phyloP scores from a whole-genome alignment of 2,888 invertebrate species.

The Acleris literana region DNA sequence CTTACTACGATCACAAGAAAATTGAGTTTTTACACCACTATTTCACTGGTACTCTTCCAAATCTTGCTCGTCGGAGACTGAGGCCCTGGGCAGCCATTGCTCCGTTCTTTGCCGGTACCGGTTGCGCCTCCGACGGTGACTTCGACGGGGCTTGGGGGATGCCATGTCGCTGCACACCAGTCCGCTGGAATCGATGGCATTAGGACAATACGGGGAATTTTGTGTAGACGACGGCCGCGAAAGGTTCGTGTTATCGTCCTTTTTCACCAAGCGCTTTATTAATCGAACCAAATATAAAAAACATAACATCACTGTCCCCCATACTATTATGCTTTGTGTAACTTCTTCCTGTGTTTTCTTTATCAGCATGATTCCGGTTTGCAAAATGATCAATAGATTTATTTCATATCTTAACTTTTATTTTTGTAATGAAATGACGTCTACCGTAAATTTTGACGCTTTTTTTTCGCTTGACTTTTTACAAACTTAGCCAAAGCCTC shows the following conservation, averaged over 20 bases:
- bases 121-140: slow-evolving; percentile 44
- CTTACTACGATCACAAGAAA: background rate
- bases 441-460: too few species aligned
- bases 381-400: too few species aligned
- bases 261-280: slow-evolving; percentile 40
- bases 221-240: slow-evolving; percentile 40
- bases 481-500: too few species aligned
- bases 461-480: too few species aligned
- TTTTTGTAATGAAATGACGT: too few species aligned
- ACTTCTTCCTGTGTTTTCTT: slow-evolving; percentile 50
- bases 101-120: slow-evolving; percentile 47
- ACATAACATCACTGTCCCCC: slow-evolving; percentile 48
- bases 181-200: too few species aligned
- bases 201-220: background rate
- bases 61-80: slow-evolving; percentile 35
- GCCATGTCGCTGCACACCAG: too few species aligned
- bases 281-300: slow-evolving; percentile 52
- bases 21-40: background rate
- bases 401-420: too few species aligned
- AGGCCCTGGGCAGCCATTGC: slow-evolving; percentile 48
- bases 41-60: slow-evolving; percentile 36
- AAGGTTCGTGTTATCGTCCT: slow-evolving; percentile 42
- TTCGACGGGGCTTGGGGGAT: slow-evolving; percentile 41
- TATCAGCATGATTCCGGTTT: slow-evolving; percentile 50
- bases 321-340: slow-evolving; percentile 49